phyloP scores from a whole-genome alignment of 1,140 invertebrate genomes.

The Palaemon carinicauda region DNA sequence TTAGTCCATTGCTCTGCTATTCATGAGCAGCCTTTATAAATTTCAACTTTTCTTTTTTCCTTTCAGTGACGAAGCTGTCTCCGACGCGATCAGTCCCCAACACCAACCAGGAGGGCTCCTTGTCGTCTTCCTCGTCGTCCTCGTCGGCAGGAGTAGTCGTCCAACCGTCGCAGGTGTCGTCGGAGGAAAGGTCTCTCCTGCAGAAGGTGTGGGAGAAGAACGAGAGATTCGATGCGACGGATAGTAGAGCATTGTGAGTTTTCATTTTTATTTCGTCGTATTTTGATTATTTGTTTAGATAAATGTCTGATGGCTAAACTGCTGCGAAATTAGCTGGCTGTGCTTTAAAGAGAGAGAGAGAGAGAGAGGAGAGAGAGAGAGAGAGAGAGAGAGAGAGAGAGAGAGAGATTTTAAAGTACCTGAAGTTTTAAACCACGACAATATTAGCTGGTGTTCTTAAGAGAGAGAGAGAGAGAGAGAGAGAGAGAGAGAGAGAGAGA shows the following conservation, averaged over 20 bases:
- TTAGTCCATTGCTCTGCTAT: no score
- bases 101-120: slow-evolving; percentile 67
- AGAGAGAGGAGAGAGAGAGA: not conserved
- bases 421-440: no score
- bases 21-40: no score
- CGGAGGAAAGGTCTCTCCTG: slow-evolving; percentile 58
- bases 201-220: slow-evolving; percentile 59
- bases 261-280: slow-evolving; percentile 22
- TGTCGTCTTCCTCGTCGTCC: slow-evolving; percentile 47
- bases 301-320: no score
- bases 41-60: not conserved
- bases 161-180: slow-evolving; percentile 51
- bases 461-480: not conserved
- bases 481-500: not conserved
- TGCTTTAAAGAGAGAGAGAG: not conserved
- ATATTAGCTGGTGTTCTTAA: no score
- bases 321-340: no score
- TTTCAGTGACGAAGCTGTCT: slow-evolving; percentile 61
- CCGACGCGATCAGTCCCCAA: slow-evolving; percentile 52
- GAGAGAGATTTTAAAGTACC: no score
- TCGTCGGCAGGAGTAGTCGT: slow-evolving; percentile 19
- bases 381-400: not conserved
- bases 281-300: no score
- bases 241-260: slow-evolving; percentile 51
- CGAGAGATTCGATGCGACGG: slow-evolving; percentile 30